Conservation (phyloP, 1,140 invertebrate genomes). For the Schlechtendalia chinensis region DNA sequence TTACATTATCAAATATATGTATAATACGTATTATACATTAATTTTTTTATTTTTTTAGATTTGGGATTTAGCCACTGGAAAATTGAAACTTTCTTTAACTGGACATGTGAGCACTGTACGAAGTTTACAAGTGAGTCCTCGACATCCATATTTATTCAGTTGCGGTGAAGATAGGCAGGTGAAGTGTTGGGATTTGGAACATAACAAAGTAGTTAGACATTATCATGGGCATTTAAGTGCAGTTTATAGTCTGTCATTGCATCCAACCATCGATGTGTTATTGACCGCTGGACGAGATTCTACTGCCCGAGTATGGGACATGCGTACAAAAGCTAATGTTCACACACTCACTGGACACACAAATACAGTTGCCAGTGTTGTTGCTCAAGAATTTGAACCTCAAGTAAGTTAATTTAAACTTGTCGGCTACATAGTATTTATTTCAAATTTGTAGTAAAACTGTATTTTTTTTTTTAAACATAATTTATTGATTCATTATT, state of each 20-base stretch:
- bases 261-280: conserved; percentile 94
- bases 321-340: conserved; percentile 97
- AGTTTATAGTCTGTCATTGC: conserved; percentile 89
- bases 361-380: conserved; percentile 93
- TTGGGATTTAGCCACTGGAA: conserved; percentile 95
- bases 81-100: conserved; percentile 94
- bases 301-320: conserved; percentile 96
- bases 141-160: conserved; percentile 98
- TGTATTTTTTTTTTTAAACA: too few species aligned
- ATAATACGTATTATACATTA: too few species aligned
- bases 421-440: neutral
- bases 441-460: too few species aligned
- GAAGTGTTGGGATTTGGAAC: conserved; percentile 99
- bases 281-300: conserved; percentile 93
- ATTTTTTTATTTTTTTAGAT: conserved; percentile 63
- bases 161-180: conserved; percentile 99
- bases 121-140: conserved; percentile 86
- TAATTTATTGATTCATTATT: too few species aligned
- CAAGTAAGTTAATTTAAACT: conserved; percentile 63
- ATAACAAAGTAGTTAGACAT: conserved; percentile 97
- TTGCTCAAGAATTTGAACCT: conserved; percentile 88
- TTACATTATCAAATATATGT: too few species aligned
- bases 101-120: conserved; percentile 97
- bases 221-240: conserved; percentile 99
- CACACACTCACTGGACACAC: conserved; percentile 96